phyloP scores from a whole-genome alignment of 2,797 vertebrate species.

The Meriones psammophilus region DNA sequence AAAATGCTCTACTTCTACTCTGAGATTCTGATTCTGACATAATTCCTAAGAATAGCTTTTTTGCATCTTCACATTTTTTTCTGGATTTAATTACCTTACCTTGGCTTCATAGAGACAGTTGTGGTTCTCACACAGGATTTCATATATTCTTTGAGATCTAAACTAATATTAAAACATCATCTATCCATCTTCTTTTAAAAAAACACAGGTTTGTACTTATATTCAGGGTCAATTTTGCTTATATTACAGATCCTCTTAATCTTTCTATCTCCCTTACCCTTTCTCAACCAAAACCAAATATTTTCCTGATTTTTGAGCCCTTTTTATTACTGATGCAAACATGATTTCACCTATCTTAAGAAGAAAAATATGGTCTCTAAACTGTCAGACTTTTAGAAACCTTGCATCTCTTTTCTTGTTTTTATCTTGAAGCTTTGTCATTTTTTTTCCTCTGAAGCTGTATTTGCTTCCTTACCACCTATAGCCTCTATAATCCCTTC shows the following conservation, averaged over 20 bases:
- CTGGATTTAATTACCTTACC: neutral
- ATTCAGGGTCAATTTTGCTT: neutral
- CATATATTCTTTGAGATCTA: neutral
- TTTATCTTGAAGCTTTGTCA: neutral
- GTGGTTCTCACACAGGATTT: neutral
- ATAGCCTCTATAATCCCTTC: neutral
- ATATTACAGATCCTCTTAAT: neutral
- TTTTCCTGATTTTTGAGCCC: neutral
- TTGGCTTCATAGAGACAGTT: constrained; percentile 26
- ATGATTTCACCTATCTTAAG: neutral
- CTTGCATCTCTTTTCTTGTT: neutral
- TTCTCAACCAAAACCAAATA: neutral
- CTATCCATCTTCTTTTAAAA: neutral
- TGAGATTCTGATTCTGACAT: neutral
- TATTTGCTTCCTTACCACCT: neutral
- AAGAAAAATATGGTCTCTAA: neutral
- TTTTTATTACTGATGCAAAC: neutral
- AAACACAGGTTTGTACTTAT: neutral
- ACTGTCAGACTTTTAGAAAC: neutral
- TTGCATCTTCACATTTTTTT: neutral
- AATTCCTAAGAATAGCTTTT: neutral
- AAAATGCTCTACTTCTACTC: neutral
- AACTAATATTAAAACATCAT: neutral
- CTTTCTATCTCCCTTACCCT: neutral
- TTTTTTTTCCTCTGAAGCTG: neutral